Evolutionary conservation across 1,140 invertebrate genomes (phyloP), one percentile per base, ranked within the genome.

Genomic region (Brachionus sp.): DNA sequence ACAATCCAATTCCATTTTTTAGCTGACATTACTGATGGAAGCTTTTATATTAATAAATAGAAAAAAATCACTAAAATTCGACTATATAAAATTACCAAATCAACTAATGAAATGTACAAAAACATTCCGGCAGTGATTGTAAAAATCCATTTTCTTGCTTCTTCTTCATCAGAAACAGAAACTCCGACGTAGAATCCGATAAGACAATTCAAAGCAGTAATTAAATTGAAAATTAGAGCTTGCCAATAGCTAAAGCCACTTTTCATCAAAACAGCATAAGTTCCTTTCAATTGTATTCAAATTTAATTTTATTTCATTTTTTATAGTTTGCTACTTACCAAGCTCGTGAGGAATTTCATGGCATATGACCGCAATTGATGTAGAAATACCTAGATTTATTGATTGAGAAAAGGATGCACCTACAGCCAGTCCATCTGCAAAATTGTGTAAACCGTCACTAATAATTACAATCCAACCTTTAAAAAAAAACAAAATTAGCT

Each of bases 401-500:
- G 87, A 86, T n/a, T 85, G 82, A 37, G 86, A 86, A 85, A 91
- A 91, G 2, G 90, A 88, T 5, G 90, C 90, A 6, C 90, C 90
- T 19, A 91, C 89, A 0, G 90, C 89, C 16, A 91, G 83, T 29
- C 90, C 90, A 87, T 93, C 92, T 68, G 93, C 92, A 84, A 93
- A 92, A 86, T 93, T 93, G 86, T 93, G 92, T 19, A 98, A 89
- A 0, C 94, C 94, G 88, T 98, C 95, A 0, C 95, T 95, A 92
- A 95, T 93, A 50, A 98, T 92, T 44, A 97, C 94, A 94, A 97
- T 96, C 93, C 94, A 96, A 9, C 50, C 50, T 57, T 50, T 50
- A 50, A 50, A 50, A 13, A 50, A 50, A 13, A 13, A n/a, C 13
- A 5, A 5, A 3, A 50, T 29, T 29, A 29, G 29, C 3, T 29